Evolutionary conservation across 2,888 invertebrate species (phyloP).

Genomic region (Machimus rusticus): DNA sequence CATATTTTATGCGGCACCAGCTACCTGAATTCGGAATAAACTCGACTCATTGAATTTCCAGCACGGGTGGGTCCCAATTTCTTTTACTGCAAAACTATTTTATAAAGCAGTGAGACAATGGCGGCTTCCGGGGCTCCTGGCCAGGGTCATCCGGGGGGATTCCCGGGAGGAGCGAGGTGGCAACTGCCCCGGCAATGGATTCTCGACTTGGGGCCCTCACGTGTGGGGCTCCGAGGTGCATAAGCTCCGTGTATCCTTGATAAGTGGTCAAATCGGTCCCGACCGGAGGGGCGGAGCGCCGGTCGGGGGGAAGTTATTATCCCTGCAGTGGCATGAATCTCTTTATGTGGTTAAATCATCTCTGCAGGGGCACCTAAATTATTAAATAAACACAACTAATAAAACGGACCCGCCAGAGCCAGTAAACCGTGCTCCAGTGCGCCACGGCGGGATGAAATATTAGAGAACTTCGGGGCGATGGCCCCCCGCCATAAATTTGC

Average conservation of each 20-base stretch:
- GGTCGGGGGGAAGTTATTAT: slow-evolving; percentile 42
- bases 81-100: neutral
- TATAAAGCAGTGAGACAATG: neutral
- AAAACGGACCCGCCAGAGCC: slow-evolving; percentile 31
- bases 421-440: neutral
- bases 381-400: slow-evolving; percentile 48
- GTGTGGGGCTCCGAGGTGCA: neutral
- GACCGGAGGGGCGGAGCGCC: neutral
- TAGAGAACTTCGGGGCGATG: neutral
- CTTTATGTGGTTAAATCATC: slow-evolving; percentile 48
- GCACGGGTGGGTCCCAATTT: neutral
- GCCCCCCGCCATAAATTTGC: neutral
- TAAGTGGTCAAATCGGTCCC: neutral
- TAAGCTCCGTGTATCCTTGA: neutral
- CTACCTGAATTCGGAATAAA: neutral
- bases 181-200: neutral
- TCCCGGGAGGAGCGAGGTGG: neutral
- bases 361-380: slow-evolving; percentile 48
- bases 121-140: neutral
- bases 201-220: neutral
- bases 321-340: slow-evolving; percentile 48
- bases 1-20: neutral
- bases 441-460: neutral
- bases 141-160: neutral
- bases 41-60: neutral